Conservation (phyloP, 1,140 invertebrate genomes). For the Probaryconus sp. region DNA sequence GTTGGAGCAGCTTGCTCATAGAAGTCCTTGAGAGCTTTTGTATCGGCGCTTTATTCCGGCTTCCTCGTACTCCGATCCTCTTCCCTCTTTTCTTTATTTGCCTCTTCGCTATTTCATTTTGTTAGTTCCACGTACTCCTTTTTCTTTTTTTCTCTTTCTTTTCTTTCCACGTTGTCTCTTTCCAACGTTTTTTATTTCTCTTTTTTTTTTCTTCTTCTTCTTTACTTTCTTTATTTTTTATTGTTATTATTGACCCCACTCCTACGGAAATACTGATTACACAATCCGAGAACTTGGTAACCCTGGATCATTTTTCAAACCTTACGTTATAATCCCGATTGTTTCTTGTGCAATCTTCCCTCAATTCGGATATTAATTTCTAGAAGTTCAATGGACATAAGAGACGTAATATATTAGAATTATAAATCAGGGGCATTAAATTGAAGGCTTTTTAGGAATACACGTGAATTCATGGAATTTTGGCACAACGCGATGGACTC, state of each 20-base stretch:
- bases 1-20: constrained; percentile 69
- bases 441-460: too few relatives aligned
- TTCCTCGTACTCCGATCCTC: constrained; percentile 48
- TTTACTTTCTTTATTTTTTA: constrained; percentile 20
- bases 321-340: too few relatives aligned
- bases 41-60: constrained; percentile 62
- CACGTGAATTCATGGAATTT: constrained; percentile 37
- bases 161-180: constrained; percentile 31
- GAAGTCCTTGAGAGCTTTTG: constrained; percentile 63
- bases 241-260: constrained; percentile 38
- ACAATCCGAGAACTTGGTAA: too few relatives aligned
- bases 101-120: constrained; percentile 57
- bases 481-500: constrained; percentile 3
- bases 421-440: too few relatives aligned
- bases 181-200: constrained; percentile 6
- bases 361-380: too few relatives aligned
- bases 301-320: too few relatives aligned
- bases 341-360: too few relatives aligned
- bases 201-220: constrained; percentile 24
- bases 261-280: constrained; percentile 27
- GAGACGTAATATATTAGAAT: too few relatives aligned
- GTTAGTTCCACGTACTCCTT: constrained; percentile 24
- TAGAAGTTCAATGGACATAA: too few relatives aligned
- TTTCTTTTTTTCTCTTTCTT: constrained; percentile 38
- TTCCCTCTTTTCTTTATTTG: constrained; percentile 57